Evolutionary conservation across 1,140 invertebrate species (phyloP), one percentile per base, ranked within the genome.

Genomic region (Asbolus verrucosus): DNA sequence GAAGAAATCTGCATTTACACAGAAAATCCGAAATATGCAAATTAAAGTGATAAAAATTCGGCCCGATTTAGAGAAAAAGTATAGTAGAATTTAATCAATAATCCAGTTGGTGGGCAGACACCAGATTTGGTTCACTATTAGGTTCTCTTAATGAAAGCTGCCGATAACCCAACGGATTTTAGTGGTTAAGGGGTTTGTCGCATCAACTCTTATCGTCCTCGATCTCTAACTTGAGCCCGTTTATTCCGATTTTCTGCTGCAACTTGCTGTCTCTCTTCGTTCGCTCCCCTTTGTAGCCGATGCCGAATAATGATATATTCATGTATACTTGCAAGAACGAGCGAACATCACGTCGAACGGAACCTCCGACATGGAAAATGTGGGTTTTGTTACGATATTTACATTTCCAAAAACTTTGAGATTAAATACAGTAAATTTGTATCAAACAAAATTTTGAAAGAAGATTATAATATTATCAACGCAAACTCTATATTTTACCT

Each of bases 71-170:
- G 11, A 27, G 13, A 11, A 31, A 54, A 54, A 54, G 19, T 59
- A 62, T 59, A 62, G 39, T 43, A 59, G 67, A 69, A 69, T 69
- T 69, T 61, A 69, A 69, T 69, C 67, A 69, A 69, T 69, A 69
- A 36, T 24, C 27, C n/a, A 65, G 33, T 16, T 18, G 38, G 63
- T 15, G 14, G 43, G 38, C 63, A 65, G 36, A 41, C 65, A 16
- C 67, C 67, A 62, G 67, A 69, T 69, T 69, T 62, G 15, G 54
- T 16, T 62, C 36, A 50, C 54, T 69, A 69, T 36, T 61, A 69
- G 46, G 24, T 50, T 18, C 65, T 19, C 46, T 67, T 67, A 67
- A 62, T 62, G 67, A 69, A 69, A 69, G 54, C 41, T 54, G 39
- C 41, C 39, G 65, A 67, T 67, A 67, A 67, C 65, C 59, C 24